Conservation (phyloP, 2,113 vertebrate genomes). For the Aspidoscelis tigris region DNA sequence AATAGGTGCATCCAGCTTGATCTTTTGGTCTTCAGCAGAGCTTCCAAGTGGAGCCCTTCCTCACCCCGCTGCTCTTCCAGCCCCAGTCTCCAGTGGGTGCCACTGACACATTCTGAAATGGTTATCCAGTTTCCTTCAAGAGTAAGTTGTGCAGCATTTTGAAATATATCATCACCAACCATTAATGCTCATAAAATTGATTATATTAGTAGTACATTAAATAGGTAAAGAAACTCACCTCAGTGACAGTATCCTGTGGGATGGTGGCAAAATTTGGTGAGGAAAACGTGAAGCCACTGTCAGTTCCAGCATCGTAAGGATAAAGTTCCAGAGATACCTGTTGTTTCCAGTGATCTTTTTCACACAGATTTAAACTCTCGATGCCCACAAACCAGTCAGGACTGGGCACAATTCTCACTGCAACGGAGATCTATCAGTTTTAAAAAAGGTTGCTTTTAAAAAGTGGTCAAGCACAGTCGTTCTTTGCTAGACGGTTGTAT, state of each 20-base stretch:
- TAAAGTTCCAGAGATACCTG: slow-evolving; percentile 84
- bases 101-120: background rate
- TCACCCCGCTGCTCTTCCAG: no score
- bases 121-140: background rate
- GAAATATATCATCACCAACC: background rate
- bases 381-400: slow-evolving; percentile 97
- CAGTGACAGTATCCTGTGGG: slow-evolving; percentile 90
- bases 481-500: background rate
- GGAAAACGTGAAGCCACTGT: slow-evolving; percentile 98
- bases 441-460: slow-evolving; percentile 1
- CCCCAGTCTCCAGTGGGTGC: no score
- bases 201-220: background rate
- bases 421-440: slow-evolving; percentile 87
- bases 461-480: background rate
- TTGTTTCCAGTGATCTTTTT: slow-evolving; percentile 87
- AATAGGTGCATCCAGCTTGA: no score
- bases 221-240: slow-evolving; percentile 74
- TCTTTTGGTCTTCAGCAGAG: no score
- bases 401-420: slow-evolving; percentile 91
- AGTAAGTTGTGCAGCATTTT: background rate
- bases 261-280: slow-evolving; percentile 98
- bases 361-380: slow-evolving; percentile 89
- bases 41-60: no score
- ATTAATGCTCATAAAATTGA: background rate
- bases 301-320: slow-evolving; percentile 93